Evolutionary conservation across 2,888 invertebrate species (phyloP).

Genomic region (Agrochola lota): DNA sequence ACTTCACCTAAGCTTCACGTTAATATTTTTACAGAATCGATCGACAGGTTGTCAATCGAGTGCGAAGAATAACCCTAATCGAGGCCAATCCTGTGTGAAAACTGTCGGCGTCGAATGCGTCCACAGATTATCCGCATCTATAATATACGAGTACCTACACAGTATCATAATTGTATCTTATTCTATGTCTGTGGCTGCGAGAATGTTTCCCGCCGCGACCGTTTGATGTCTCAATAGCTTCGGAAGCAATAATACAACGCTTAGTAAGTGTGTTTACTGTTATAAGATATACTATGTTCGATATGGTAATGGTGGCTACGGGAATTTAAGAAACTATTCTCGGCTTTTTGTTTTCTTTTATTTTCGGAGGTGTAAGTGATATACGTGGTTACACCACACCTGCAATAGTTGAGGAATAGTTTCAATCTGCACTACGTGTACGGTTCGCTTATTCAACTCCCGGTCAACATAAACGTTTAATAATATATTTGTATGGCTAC

Average conservation of each 20-base stretch:
- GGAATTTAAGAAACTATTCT: background rate
- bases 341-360: background rate
- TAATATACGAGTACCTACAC: background rate
- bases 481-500: no score
- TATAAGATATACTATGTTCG: background rate
- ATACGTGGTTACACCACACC: background rate
- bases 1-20: no score
- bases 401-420: background rate
- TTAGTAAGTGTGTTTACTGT: constrained; percentile 24
- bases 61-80: background rate
- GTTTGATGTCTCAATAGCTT: constrained; percentile 44
- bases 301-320: background rate
- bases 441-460: background rate
- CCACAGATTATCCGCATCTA: background rate
- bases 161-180: background rate
- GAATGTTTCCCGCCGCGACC: constrained; percentile 33
- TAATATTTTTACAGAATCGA: no score
- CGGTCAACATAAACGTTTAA: no score
- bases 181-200: constrained; percentile 33
- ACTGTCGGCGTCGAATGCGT: background rate
- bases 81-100: background rate
- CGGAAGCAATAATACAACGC: constrained; percentile 43
- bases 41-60: no score
- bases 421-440: no score
- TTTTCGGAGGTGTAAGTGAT: background rate